Conservation (phyloP, 2,797 vertebrate species). For the Falco peregrinus region DNA sequence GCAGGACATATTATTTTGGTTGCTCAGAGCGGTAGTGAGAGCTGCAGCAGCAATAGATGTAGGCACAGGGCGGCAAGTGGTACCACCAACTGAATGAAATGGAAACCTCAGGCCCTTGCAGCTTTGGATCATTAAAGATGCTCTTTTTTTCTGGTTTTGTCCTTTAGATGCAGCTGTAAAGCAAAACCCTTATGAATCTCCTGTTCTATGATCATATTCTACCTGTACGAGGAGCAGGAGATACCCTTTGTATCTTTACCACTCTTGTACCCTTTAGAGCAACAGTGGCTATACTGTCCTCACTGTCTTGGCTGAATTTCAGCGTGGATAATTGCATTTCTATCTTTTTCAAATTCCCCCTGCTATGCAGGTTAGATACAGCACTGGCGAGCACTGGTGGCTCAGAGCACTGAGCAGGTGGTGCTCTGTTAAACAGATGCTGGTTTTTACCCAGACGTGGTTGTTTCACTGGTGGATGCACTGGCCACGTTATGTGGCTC, state of each 20-base stretch:
- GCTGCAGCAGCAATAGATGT: background rate
- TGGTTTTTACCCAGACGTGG: background rate
- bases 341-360: background rate
- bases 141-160: background rate
- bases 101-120: background rate
- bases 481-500: background rate
- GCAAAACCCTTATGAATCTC: background rate
- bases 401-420: background rate
- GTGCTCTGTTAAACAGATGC: background rate
- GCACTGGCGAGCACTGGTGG: background rate
- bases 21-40: background rate
- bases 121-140: background rate
- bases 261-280: background rate
- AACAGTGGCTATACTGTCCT: background rate
- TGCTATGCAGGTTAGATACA: background rate
- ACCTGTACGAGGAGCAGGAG: background rate
- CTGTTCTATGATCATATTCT: background rate
- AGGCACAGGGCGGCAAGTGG: background rate
- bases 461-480: background rate
- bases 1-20: background rate
- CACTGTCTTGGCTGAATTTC: background rate
- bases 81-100: background rate
- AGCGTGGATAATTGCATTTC: background rate
- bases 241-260: no score
- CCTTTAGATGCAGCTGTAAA: background rate